Base-by-base conservation (phyloP, 1,140 invertebrate genomes). In the Drosophila pallidifrons region DNA sequence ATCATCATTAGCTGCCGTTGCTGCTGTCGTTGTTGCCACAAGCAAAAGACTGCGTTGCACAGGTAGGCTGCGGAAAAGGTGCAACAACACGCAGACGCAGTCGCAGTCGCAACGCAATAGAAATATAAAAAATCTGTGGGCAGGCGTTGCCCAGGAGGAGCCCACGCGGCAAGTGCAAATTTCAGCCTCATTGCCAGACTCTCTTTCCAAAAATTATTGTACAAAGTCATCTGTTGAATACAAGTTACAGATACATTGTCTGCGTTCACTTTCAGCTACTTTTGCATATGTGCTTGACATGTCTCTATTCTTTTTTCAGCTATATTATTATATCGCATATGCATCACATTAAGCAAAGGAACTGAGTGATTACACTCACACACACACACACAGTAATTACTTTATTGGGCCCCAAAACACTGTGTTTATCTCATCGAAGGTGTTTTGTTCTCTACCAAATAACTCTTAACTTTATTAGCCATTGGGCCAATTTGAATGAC, bases 1-100 rank as follows among this genome's bases (percentile, higher is more conserved):
- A 87, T 87, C 83, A 89, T 87, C 83, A 87, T 87, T 87, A 89
- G 83, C 60, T 66, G 60, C 59, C 45, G 76, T 77, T 58, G 77
- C 77, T 38, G 57, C 66, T 51, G 71, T 65, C 15, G 35, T 63
- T 76, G 49, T 63, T 76, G 49, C 35, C 68, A 59, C 61, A 79
- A 61, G 65, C 78, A 8, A 78, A 55, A 77, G 30, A 15, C 58
- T 10, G 5, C 4, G 35, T 10, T 8, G n/a, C 35, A 25, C 54
- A 57, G 54, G 35, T 57, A 60, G 51, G 43, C 86, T 66, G 85
- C 78, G 76, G 67, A 83, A 79, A 89, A 77, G 79, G 79, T 72
- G 82, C 85, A 38, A 38, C 35, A 38, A 3, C 20, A 25, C 20
- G 35, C 35, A 38, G 7, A 5, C 5, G 35, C 35, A 38, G 35